Base-by-base conservation (phyloP, 2,888 invertebrate genomes). In the Steinernema scapterisci region DNA sequence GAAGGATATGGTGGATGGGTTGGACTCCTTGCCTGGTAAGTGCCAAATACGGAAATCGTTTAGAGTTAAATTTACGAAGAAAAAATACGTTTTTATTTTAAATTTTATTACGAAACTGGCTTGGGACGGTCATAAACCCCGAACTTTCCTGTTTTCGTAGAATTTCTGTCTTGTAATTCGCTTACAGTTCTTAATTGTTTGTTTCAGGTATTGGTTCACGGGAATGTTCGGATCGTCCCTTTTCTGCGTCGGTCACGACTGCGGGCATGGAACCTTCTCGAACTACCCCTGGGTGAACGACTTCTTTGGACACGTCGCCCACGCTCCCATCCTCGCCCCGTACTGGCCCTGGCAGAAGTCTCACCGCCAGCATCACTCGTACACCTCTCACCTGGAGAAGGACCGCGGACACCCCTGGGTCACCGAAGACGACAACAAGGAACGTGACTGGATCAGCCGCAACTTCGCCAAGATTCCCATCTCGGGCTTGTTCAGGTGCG, bases 341-440 rank as follows among this genome's bases (percentile, higher is more conserved):
- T 77, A 77, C 51, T 76, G 76, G 76, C 80, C 80, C 1, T 80
- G 80, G 81, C 81, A 81, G 70, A 81, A 81, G 75, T 77, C 79
- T 19, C 81, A 81, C 56, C 72, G 81, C 11, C 81, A 81, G 43
- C 81, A 81, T 38, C 81, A 81, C 71, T 79, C 84, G 75, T 85
- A 83, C 76, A 86, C 86, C 5, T 78, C 83, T 13, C 84, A 86
- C 75, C 70, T 86, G 51, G 82, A 82, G 45, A 86, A 82, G 48
- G 81, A 81, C 56, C 73, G 72, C 48, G 81, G 81, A 9, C 81
- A 81, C 74, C 81, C 81, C 9, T 81, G 81, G 81, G 75, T 77
- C 27, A 78, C 80, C 21, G 78, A 81, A 54, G 78, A 82, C 7
- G 51, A 76, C 16, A 73, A 75, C 48, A 45, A 71, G 7, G 44